Evolutionary conservation across 2,888 invertebrate genomes (phyloP).

Genomic region (Stictocephala bisonia): DNA sequence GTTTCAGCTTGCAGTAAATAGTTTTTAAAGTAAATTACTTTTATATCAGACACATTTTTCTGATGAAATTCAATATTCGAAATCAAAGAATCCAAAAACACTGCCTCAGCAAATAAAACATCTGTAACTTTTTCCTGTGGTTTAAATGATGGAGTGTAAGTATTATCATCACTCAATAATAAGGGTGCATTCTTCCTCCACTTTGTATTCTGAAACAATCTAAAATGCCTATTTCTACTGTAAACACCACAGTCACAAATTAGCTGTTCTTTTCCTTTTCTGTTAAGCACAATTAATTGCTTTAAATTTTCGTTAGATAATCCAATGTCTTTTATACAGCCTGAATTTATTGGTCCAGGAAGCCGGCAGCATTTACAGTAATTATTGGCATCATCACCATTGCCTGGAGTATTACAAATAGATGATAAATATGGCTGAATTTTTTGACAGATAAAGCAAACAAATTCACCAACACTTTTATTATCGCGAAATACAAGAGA

Average conservation of each 20-base stretch:
- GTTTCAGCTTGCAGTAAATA: not conserved
- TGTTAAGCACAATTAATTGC: slow-evolving; percentile 63
- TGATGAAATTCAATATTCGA: slow-evolving; percentile 21
- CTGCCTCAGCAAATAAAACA: slow-evolving; percentile 49
- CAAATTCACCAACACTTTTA: slow-evolving; percentile 66
- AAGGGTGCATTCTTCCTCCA: slow-evolving; percentile 66
- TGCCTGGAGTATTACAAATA: no score
- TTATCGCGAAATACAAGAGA: slow-evolving; percentile 67
- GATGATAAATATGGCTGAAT: slow-evolving; percentile 54
- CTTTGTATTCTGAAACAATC: slow-evolving; percentile 69
- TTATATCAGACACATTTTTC: not conserved
- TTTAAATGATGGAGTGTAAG: slow-evolving; percentile 57
- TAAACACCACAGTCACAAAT: slow-evolving; percentile 68
- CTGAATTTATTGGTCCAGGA: not conserved
- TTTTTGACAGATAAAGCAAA: slow-evolving; percentile 63
- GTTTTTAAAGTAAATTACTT: slow-evolving; percentile 1
- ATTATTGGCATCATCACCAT: not conserved
- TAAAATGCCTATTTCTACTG: slow-evolving; percentile 71
- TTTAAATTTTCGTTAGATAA: slow-evolving; percentile 60
- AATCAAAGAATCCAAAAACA: slow-evolving; percentile 65
- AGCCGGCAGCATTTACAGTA: not conserved
- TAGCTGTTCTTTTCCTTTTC: slow-evolving; percentile 61
- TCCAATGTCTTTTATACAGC: slow-evolving; percentile 26
- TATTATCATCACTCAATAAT: slow-evolving; percentile 62
- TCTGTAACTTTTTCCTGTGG: not conserved